These are phyloP conservation scores for Phoeniculus purpureus DNA, from an alignment of 2,797 vertebrate genomes.

Conservation along the genomic window DNA sequence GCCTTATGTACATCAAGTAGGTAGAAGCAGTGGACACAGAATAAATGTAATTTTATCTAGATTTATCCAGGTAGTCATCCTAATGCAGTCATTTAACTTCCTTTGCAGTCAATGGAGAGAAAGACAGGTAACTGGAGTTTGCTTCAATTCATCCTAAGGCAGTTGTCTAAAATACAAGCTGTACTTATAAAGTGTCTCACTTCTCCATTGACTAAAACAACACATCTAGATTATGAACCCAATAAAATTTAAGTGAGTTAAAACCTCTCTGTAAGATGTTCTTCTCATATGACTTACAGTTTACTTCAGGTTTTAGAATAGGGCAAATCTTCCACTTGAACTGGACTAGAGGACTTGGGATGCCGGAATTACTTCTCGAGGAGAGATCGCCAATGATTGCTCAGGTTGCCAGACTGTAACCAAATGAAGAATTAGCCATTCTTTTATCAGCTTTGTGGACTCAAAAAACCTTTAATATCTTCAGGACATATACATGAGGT, in stretches of 20 bases:
- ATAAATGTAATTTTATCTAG: neutral
- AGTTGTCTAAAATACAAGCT: neutral
- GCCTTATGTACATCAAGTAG: neutral
- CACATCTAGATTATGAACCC: neutral
- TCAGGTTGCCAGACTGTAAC: neutral
- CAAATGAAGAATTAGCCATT: neutral
- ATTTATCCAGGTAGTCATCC: neutral
- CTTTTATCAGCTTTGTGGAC: neutral
- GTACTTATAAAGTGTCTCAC: neutral
- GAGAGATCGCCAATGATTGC: neutral
- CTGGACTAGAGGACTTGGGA: neutral
- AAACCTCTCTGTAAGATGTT: neutral
- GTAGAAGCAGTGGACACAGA: neutral
- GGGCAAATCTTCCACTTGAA: neutral
- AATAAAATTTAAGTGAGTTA: neutral
- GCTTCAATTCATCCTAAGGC: neutral
- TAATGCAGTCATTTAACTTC: neutral
- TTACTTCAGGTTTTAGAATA: neutral
- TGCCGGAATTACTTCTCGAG: neutral
- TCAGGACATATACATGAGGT: neutral
- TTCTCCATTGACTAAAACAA: neutral
- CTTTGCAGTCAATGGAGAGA: neutral
- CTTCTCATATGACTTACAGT: neutral
- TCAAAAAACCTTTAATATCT: neutral
- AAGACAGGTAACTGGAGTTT: neutral